These are phyloP conservation scores for Junonia oenone DNA, from an alignment of 2,888 invertebrate species.

Conservation along the genomic window DNA sequence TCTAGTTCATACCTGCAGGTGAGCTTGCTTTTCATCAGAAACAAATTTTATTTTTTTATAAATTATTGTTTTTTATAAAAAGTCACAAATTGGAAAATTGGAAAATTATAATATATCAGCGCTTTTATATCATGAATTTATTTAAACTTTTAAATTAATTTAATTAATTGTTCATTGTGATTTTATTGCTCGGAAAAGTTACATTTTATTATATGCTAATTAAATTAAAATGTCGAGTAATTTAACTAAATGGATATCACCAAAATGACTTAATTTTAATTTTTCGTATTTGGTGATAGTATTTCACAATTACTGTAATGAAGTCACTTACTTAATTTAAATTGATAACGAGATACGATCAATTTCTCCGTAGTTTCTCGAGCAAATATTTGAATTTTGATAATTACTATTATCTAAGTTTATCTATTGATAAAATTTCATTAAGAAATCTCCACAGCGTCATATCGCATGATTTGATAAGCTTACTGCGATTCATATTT, in stretches of 20 bases:
- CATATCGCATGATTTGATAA: slow-evolving; percentile 1
- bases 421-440: slow-evolving; percentile 12
- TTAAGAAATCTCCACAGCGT: slow-evolving; percentile 9
- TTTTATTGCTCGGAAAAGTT: no score
- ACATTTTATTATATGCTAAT: not conserved
- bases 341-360: slow-evolving; percentile 6
- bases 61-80: no score
- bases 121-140: no score
- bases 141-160: not conserved
- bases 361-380: slow-evolving; percentile 13
- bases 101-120: no score
- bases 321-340: slow-evolving; percentile 6
- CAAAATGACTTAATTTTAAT: no score
- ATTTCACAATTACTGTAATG: slow-evolving; percentile 9
- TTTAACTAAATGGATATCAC: no score
- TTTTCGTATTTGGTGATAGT: not conserved
- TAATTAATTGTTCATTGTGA: not conserved
- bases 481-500: slow-evolving; percentile 25
- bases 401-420: no score
- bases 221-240: no score
- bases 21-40: slow-evolving; percentile 28
- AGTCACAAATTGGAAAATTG: no score
- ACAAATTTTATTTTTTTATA: no score
- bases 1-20: slow-evolving; percentile 60
- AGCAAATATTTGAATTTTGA: slow-evolving; percentile 9